A percentile compares a stretch with the other conserved stretches of the same genome.
Evolutionary conservation across 2,888 invertebrate species (phyloP).

Genomic region (Hirtodrosophila alboralis): DNA sequence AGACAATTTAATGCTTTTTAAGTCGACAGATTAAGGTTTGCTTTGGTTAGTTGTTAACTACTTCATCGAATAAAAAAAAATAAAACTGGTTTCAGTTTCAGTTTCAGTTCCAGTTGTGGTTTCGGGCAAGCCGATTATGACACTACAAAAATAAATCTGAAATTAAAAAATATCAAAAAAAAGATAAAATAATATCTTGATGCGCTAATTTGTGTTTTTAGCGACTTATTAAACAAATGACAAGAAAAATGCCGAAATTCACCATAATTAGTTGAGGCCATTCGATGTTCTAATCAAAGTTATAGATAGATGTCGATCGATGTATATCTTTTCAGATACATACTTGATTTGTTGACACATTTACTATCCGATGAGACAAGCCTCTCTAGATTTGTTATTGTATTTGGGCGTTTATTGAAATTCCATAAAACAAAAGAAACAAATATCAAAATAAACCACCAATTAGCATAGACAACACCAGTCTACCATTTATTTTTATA

Average conservation of each 20-base stretch:
- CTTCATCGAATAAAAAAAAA: constrained; percentile 8
- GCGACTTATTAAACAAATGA: constrained; percentile 27
- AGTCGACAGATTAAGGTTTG: constrained; percentile 26
- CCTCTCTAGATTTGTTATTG: constrained; percentile 33
- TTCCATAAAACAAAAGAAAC: constrained; percentile 31
- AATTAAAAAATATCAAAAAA: constrained; percentile 13
- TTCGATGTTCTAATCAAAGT: constrained; percentile 41
- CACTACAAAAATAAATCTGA: constrained; percentile 6
- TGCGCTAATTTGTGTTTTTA: constrained; percentile 50
- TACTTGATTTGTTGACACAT: constrained; percentile 12
- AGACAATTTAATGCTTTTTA: constrained; percentile 40
- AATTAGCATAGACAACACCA: constrained; percentile 64
- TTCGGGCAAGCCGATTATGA: constrained; percentile 33
- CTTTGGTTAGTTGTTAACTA: not conserved
- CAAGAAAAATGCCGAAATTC: constrained; percentile 8
- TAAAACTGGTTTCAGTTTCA: no score
- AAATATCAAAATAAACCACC: constrained; percentile 50
- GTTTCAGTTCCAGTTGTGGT: no score
- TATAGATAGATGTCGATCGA: constrained; percentile 2
- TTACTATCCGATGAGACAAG: constrained; percentile 25
- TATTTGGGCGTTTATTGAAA: constrained; percentile 13
- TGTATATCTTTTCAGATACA: not conserved
- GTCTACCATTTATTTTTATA: constrained; percentile 16
- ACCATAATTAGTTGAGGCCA: constrained; percentile 50
- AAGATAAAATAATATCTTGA: constrained; percentile 20